phyloP scores from a whole-genome alignment of 2,113 vertebrate genomes.

The Mustela lutreola region DNA sequence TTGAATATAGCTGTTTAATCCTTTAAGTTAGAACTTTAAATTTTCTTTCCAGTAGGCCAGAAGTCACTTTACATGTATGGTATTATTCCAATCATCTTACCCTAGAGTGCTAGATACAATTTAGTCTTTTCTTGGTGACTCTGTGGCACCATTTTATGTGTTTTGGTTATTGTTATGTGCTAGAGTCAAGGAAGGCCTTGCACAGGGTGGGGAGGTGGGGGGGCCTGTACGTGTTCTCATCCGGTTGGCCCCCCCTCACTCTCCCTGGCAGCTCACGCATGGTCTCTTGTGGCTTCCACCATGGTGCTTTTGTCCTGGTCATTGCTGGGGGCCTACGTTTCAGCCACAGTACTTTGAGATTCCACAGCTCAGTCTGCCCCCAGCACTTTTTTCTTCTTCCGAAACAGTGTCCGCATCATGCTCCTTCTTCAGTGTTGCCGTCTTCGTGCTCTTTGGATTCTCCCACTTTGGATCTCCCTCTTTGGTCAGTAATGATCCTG shows the following conservation, averaged over 20 bases:
- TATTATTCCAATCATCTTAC: not conserved
- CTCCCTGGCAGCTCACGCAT: fast-evolving
- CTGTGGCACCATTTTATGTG: not conserved
- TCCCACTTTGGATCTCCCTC: not conserved
- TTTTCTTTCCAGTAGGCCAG: not conserved
- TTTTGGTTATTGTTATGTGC: not conserved
- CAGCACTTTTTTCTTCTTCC: not conserved
- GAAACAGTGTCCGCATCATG: too few species aligned
- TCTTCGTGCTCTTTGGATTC: not conserved
- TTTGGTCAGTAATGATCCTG: not conserved
- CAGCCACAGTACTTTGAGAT: not conserved
- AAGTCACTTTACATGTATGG: not conserved
- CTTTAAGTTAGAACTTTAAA: not conserved
- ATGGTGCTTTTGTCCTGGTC: fast-evolving
- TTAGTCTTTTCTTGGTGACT: not conserved
- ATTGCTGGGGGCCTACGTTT: not conserved
- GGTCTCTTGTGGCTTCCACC: not conserved
- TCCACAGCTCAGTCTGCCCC: not conserved
- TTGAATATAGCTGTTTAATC: conserved; percentile 37
- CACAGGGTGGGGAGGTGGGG: fast-evolving
- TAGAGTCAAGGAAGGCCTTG: not conserved
- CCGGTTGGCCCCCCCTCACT: fast-evolving
- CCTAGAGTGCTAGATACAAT: not conserved
- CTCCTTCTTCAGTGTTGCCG: not conserved
- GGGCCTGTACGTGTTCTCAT: fast-evolving